Evolutionary conservation across 2,113 vertebrate species (phyloP).

Genomic region (Chascanopsetta lugubris): DNA sequence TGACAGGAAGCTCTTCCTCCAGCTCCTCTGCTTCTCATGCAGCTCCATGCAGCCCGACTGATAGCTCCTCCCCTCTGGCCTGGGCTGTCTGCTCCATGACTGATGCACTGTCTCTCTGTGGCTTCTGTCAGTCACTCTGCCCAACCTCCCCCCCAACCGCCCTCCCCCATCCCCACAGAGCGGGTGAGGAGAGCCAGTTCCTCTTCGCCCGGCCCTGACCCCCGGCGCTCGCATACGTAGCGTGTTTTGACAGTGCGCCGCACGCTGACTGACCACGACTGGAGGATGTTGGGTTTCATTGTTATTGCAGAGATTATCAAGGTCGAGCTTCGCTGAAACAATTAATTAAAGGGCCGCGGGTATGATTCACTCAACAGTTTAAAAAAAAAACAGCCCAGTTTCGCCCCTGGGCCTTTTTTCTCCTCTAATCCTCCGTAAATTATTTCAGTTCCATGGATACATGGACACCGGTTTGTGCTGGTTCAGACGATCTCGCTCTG

Average conservation of each 20-base stretch:
- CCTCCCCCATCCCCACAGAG: slow-evolving; percentile 46
- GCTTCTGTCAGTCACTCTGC: slow-evolving; percentile 61
- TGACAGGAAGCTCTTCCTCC: no score
- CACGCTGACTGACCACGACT: slow-evolving; percentile 42
- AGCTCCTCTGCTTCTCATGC: no score
- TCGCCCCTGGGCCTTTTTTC: background rate
- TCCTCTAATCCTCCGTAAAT: slow-evolving; percentile 15
- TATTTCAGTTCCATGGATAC: slow-evolving; percentile 9
- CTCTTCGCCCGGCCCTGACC: slow-evolving; percentile 61
- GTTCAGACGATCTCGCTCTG: slow-evolving; percentile 15
- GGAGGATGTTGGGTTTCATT: slow-evolving; percentile 19
- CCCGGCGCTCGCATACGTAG: slow-evolving; percentile 38
- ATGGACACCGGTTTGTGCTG: slow-evolving; percentile 28
- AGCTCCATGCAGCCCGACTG: no score
- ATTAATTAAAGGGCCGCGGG: slow-evolving; percentile 31
- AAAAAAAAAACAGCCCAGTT: background rate
- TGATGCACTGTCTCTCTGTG: slow-evolving; percentile 47
- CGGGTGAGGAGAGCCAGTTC: slow-evolving; percentile 66
- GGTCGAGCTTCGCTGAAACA: slow-evolving; percentile 23
- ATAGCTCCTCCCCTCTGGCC: slow-evolving; percentile 40
- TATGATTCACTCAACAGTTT: slow-evolving; percentile 14
- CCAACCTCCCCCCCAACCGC: slow-evolving; percentile 46
- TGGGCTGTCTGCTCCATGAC: slow-evolving; percentile 33
- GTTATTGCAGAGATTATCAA: slow-evolving; percentile 52
- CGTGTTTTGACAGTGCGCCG: slow-evolving; percentile 62